Conservation (phyloP, 2,888 invertebrate species). For the Aquatica leii region DNA sequence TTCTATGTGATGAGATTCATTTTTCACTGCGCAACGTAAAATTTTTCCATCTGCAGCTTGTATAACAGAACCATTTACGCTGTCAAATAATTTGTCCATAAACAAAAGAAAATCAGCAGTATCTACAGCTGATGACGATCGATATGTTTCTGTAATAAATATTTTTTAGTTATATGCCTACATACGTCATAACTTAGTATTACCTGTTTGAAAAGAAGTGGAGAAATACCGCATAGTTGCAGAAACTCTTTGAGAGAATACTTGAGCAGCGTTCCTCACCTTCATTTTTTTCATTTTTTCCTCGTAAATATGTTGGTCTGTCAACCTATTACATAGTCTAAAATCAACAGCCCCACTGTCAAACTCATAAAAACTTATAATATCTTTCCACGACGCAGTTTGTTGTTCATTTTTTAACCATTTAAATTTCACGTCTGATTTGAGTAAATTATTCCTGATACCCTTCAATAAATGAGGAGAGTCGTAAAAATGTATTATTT, state of each 20-base stretch:
- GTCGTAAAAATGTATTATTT: slow-evolving; percentile 30
- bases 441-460: no score
- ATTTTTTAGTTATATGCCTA: not conserved
- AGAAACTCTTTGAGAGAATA: slow-evolving; percentile 3
- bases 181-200: no score
- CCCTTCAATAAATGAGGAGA: slow-evolving; percentile 29
- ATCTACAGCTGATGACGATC: not conserved
- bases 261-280: slow-evolving; percentile 15
- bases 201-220: no score
- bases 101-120: slow-evolving; percentile 3
- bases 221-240: not conserved
- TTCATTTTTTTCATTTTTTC: slow-evolving; percentile 18
- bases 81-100: slow-evolving; percentile 2
- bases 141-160: not conserved
- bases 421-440: slow-evolving; percentile 15
- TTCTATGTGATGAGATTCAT: slow-evolving; percentile 20
- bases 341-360: not conserved
- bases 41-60: not conserved
- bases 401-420: not conserved
- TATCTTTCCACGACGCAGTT: not conserved
- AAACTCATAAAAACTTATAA: not conserved
- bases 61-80: not conserved
- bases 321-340: slow-evolving; percentile 12
- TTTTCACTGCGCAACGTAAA: not conserved
- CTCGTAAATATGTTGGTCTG: slow-evolving; percentile 6